phyloP scores from a whole-genome alignment of 2,797 vertebrate species.

The Anguilla obscura region DNA sequence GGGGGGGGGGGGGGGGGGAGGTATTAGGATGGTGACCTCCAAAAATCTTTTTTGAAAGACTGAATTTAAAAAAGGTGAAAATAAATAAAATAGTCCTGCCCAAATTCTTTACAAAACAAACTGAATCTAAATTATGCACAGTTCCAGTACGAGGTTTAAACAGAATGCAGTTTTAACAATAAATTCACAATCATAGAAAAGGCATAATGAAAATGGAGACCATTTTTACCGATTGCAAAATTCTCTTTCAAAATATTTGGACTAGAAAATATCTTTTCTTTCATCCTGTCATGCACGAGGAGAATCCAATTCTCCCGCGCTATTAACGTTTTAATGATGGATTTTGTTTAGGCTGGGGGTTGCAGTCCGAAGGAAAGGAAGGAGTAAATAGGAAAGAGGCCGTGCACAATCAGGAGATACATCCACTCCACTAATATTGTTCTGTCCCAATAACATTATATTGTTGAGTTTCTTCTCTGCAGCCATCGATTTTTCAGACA shows the following conservation, averaged over 20 bases:
- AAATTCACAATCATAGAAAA: conserved; percentile 1
- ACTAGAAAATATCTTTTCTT: conserved; percentile 8
- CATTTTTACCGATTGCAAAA: neutral
- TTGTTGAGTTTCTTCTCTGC: conserved; percentile 34
- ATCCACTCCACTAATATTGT: conserved; percentile 33
- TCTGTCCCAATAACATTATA: conserved; percentile 27
- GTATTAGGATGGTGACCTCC: neutral
- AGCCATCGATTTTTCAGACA: conserved; percentile 26
- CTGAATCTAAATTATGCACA: neutral
- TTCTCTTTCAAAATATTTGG: conserved; percentile 27
- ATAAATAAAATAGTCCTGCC: no score
- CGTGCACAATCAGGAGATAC: conserved; percentile 17
- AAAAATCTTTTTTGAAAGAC: neutral
- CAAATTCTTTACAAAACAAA: neutral
- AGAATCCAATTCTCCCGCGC: neutral
- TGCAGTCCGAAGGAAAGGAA: neutral
- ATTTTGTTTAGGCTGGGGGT: conserved; percentile 13
- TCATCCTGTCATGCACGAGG: neutral
- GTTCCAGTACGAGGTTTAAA: neutral
- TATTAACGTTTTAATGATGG: conserved; percentile 3
- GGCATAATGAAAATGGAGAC: neutral
- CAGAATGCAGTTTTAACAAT: neutral
- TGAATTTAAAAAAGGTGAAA: neutral
- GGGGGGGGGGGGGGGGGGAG: neutral
- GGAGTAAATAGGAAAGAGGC: neutral